Evolutionary conservation across 2,797 vertebrate species (phyloP), one percentile per base, ranked within the genome.

Genomic region (Poecilia picta): DNA sequence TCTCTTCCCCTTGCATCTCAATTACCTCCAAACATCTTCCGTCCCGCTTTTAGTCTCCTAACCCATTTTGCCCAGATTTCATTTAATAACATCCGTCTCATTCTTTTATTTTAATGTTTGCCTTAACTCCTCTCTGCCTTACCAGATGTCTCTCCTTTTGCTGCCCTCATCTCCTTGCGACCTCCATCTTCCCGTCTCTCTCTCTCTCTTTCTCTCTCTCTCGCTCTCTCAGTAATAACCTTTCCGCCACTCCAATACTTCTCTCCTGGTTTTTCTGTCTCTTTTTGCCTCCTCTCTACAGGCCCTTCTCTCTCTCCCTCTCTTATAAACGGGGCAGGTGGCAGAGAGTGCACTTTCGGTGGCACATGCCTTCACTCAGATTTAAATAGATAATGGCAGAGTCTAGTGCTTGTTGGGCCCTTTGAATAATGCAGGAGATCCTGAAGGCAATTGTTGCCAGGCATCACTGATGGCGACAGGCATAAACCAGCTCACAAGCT

Each of bases 321-420:
- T 85, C 85, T 86, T 80, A 83, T 84, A 93, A 93, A 88, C 87
- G 72, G 91, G 89, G 87, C 90, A 93, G 92, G 91, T 90, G 93
- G 91, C 10, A 47, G 78, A 66, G 46, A 85, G 87, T 85, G 81
- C 86, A 78, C 88, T 94, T 91, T 90, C 88, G 86, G 84, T 82
- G 87, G 94, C 90, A 91, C 90, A 89, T 87, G 93, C 89, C 88
- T 89, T 87, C 57, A 49, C 91, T 93, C 80, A 84, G 91, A 95
- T 95, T 94, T 95, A 94, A 93, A 95, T 94, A 94, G 94, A 95
- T 95, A 94, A 94, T 93, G 89, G 90, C 91, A 89, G 83, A 86
- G 89, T 88, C 91, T 73, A 82, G 90, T 80, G 92, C 89, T 93
- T 93, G 92, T 90, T 91, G 92, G 92, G 91, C 78, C 78, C 79